These are phyloP conservation scores for Oscheius onirici DNA, from an alignment of 2,888 invertebrate genomes.

Conservation along the genomic window DNA sequence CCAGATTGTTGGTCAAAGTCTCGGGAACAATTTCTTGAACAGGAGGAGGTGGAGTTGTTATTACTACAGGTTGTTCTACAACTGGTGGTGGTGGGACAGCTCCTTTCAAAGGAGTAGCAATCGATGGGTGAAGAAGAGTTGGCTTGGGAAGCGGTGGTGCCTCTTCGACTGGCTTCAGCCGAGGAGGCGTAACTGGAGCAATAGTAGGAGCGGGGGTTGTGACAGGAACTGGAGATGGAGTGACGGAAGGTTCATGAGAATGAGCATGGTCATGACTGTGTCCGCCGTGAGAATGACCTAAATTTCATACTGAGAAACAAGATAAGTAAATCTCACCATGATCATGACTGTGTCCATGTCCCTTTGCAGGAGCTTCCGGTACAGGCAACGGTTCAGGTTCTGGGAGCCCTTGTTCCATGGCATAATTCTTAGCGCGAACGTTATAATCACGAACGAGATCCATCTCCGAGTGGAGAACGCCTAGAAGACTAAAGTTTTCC, in stretches of 20 bases:
- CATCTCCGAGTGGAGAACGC: slow-evolving; percentile 42
- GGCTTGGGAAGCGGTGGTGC: not conserved
- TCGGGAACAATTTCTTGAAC: not conserved
- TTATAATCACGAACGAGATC: slow-evolving; percentile 57
- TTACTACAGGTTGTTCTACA: not conserved
- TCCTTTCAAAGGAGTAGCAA: slow-evolving; percentile 2
- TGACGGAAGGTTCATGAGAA: slow-evolving; percentile 6
- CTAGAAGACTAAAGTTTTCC: slow-evolving; percentile 26
- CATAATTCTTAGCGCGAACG: slow-evolving; percentile 32
- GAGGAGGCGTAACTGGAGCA: slow-evolving; percentile 23
- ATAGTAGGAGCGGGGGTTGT: not conserved
- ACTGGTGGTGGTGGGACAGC: slow-evolving; percentile 5
- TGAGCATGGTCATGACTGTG: slow-evolving; percentile 29
- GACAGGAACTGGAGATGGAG: not conserved
- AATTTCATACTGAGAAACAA: slow-evolving; percentile 25
- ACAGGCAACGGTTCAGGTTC: slow-evolving; percentile 44
- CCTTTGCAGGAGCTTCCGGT: slow-evolving; percentile 36
- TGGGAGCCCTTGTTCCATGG: slow-evolving; percentile 40
- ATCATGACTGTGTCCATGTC: slow-evolving; percentile 54
- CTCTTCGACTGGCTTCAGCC: not conserved
- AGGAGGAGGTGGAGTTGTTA: not conserved
- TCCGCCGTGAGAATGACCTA: slow-evolving; percentile 37
- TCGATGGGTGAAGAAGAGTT: not conserved
- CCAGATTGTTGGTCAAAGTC: not conserved
- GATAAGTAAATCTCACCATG: not conserved